A percentile compares a stretch with the other conserved stretches of the same genome.
Evolutionary conservation across 2,888 invertebrate species (phyloP).

Genomic region (Chrysotoxum bicinctum): DNA sequence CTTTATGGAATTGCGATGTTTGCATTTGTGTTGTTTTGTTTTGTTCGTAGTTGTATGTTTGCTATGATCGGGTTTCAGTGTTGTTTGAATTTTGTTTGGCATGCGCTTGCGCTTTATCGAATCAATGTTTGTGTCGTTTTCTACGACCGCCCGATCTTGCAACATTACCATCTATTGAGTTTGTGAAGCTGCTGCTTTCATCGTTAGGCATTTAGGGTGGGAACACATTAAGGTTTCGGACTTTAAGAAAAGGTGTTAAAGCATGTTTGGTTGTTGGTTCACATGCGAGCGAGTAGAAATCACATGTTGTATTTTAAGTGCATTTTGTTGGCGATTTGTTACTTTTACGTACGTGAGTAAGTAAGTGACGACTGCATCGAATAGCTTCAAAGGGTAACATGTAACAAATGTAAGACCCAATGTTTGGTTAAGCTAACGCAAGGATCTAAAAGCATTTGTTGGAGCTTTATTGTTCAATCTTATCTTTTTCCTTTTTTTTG

Average conservation of each 20-base stretch:
- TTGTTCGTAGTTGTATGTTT: constrained; percentile 4
- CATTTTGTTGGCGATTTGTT: constrained; percentile 65
- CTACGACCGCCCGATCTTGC: not conserved
- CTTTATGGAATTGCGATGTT: constrained; percentile 68
- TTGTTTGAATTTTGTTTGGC: constrained; percentile 59
- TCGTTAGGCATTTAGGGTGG: constrained; percentile 58
- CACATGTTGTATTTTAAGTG: constrained; percentile 61
- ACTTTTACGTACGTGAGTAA: not conserved
- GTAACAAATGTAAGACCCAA: not conserved
- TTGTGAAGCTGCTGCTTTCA: constrained; percentile 20
- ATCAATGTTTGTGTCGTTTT: constrained; percentile 42
- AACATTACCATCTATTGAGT: constrained; percentile 1
- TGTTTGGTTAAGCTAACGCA: not conserved
- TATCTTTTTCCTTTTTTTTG: not conserved
- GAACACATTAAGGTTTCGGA: constrained; percentile 30
- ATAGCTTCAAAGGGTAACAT: constrained; percentile 13
- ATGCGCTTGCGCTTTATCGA: constrained; percentile 33
- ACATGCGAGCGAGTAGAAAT: constrained; percentile 22
- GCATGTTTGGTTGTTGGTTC: constrained; percentile 26
- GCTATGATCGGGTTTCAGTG: constrained; percentile 66
- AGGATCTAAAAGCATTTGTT: not conserved
- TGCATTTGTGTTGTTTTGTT: not conserved
- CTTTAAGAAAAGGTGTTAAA: constrained; percentile 51
- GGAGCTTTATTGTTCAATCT: not conserved
- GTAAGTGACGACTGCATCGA: constrained; percentile 39